phyloP scores from a whole-genome alignment of 2,888 invertebrate species.

The Mimumesa dahlbomi region DNA sequence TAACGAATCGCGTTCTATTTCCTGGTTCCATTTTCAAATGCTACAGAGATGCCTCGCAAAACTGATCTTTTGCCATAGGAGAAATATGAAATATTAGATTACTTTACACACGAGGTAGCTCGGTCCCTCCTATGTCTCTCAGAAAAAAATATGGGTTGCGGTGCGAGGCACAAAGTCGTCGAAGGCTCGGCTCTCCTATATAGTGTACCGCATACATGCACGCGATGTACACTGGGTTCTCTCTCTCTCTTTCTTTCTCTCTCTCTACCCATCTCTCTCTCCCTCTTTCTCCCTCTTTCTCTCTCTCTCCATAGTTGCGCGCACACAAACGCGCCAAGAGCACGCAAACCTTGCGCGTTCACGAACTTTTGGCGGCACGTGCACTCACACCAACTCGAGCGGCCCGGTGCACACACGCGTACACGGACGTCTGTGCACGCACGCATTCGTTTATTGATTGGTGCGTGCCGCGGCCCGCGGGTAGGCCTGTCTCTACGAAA shows the following conservation, averaged over 20 bases:
- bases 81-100: slow-evolving; percentile 12
- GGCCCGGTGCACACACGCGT: slow-evolving; percentile 30
- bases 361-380: slow-evolving; percentile 67
- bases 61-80: slow-evolving; percentile 4
- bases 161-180: slow-evolving; percentile 32
- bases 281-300: slow-evolving; percentile 5
- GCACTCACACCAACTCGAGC: slow-evolving; percentile 62
- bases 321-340: slow-evolving; percentile 37
- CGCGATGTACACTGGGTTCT: slow-evolving; percentile 20
- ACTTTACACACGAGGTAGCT: slow-evolving; percentile 20
- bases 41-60: too few species aligned
- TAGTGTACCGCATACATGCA: slow-evolving; percentile 1
- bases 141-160: slow-evolving; percentile 39
- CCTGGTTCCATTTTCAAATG: neutral
- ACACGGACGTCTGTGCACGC: slow-evolving; percentile 52
- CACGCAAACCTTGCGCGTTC: slow-evolving; percentile 62
- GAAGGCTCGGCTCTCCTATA: slow-evolving; percentile 30
- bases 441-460: slow-evolving; percentile 69
- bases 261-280: neutral
- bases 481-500: slow-evolving; percentile 52
- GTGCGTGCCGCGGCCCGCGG: slow-evolving; percentile 54
- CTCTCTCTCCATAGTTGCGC: slow-evolving; percentile 13
- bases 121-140: slow-evolving; percentile 1
- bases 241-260: neutral
- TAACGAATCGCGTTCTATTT: neutral